Base-by-base conservation (phyloP, 2,888 invertebrate genomes). In the Nomada ruficornis region DNA sequence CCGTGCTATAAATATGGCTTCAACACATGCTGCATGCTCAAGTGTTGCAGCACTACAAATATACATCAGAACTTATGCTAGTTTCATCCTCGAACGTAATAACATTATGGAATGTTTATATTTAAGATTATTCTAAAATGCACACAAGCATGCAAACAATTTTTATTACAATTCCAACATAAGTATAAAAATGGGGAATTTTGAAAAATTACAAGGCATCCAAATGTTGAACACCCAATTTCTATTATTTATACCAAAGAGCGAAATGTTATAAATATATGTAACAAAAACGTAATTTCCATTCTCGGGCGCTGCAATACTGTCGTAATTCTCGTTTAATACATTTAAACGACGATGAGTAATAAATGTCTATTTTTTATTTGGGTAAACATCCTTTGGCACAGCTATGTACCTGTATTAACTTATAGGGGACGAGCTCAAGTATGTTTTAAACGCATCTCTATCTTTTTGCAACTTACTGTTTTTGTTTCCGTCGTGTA, bases 101-200 rank as follows among this genome's bases (percentile, higher is more conserved):
- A 15, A 54, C 20, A 55, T 63, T 36, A 26, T n/a, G 5, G 68
- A 55, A 63, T 29, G 18, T 55, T 50, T 18, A 20, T 18, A 42
- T 44, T 62, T 18, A 13, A n/a, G 29, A 18, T 26, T 62, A 20
- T 54, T n/a, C n/a, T 36, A 9, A 71, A 60, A 11, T 77, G 68
- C 57, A 71, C n/a, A 15, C 64, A 72, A 82, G 64, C 77, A 71
- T 78, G 84, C 81, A 70, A n/a, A 72, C 42, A 47, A 50, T 62
- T 82, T 84, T 82, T 82, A 84, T 86, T 82, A 79, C 20, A 71
- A 57, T 42, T 74, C 57, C 44, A 13, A 69, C 64, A 70, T 72
- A 79, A 74, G 59, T 60, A 60, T 80, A 68, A 47, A 80, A 75
- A 69, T n/a, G 13, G 47, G 20, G 59, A 47, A 52, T 65, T 18